Conservation (phyloP, 2,797 vertebrate species). For the Gouania willdenowi region DNA sequence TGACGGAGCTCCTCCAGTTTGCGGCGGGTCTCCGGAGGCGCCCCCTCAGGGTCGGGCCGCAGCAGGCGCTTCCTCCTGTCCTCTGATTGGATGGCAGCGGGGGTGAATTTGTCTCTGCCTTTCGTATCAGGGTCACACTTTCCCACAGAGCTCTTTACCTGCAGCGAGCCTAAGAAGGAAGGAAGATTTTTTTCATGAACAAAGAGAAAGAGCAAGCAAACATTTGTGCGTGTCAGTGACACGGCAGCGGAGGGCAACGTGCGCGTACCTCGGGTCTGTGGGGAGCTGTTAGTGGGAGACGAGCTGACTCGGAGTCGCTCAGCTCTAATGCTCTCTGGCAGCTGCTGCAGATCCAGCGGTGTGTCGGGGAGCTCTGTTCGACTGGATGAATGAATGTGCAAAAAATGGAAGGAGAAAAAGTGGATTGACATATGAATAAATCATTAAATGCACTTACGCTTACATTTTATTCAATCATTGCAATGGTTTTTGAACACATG, state of each 20-base stretch:
- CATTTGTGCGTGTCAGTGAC: not conserved
- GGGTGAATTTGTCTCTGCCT: conserved; percentile 62
- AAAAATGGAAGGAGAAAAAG: conserved; percentile 3
- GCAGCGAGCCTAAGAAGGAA: conserved; percentile 57
- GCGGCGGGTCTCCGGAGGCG: conserved; percentile 64
- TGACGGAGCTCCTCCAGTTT: conserved; percentile 68
- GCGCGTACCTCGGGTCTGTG: conserved; percentile 72
- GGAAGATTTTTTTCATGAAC: conserved; percentile 2
- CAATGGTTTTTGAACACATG: conserved; percentile 55
- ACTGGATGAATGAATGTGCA: conserved; percentile 57
- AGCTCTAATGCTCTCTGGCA: conserved; percentile 71
- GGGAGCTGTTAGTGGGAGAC: conserved; percentile 54
- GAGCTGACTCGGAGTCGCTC: conserved; percentile 67
- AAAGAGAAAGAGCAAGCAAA: not conserved
- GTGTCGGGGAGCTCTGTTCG: conserved; percentile 79
- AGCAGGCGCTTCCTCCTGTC: conserved; percentile 74
- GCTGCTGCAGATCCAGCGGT: conserved; percentile 83
- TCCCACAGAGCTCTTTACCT: conserved; percentile 55
- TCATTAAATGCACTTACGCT: conserved; percentile 51
- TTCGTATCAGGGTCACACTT: conserved; percentile 68
- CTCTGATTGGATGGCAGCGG: conserved; percentile 50
- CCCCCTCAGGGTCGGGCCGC: conserved; percentile 63
- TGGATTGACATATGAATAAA: conserved; percentile 30
- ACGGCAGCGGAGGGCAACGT: not conserved
- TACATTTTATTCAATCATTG: too few relatives aligned